Evolutionary conservation across 2,888 invertebrate genomes (phyloP).

Genomic region (Xanthostigma xanthostigma): DNA sequence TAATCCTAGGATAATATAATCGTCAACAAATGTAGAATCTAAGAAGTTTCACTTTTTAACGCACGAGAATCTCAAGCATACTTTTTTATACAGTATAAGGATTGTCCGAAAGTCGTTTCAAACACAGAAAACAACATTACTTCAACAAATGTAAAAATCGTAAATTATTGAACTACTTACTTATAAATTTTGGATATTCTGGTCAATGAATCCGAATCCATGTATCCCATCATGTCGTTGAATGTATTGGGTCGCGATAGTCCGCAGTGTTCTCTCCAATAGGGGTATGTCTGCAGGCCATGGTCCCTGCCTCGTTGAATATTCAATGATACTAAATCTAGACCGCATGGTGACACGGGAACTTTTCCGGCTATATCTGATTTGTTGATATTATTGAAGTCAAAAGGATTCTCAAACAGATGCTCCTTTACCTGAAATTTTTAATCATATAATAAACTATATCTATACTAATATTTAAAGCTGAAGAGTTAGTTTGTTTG

Average conservation of each 20-base stretch:
- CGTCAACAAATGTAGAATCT: no score
- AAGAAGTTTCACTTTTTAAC: no score
- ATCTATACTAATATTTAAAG: no score
- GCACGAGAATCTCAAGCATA: no score
- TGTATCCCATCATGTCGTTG: slow-evolving; percentile 42
- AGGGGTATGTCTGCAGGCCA: slow-evolving; percentile 63
- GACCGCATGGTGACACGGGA: slow-evolving; percentile 40
- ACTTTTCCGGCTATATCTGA: slow-evolving; percentile 9
- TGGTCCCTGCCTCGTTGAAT: slow-evolving; percentile 84
- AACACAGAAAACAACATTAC: no score
- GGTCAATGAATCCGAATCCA: slow-evolving; percentile 47
- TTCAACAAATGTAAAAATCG: no score
- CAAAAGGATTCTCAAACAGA: slow-evolving; percentile 39
- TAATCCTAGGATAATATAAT: no score
- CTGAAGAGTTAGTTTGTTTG: no score
- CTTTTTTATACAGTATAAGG: no score
- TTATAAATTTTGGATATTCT: slow-evolving; percentile 50
- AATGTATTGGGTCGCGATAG: slow-evolving; percentile 45
- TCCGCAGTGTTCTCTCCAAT: slow-evolving; percentile 64
- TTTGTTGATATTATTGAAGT: slow-evolving; percentile 16
- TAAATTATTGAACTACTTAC: slow-evolving; percentile 24
- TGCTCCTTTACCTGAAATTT: slow-evolving; percentile 46
- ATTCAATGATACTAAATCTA: slow-evolving; percentile 76
- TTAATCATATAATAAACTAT: neutral
- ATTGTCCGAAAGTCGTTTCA: no score